Conservation (phyloP, 2,113 vertebrate genomes). For the Phrynosoma blainvillii region DNA sequence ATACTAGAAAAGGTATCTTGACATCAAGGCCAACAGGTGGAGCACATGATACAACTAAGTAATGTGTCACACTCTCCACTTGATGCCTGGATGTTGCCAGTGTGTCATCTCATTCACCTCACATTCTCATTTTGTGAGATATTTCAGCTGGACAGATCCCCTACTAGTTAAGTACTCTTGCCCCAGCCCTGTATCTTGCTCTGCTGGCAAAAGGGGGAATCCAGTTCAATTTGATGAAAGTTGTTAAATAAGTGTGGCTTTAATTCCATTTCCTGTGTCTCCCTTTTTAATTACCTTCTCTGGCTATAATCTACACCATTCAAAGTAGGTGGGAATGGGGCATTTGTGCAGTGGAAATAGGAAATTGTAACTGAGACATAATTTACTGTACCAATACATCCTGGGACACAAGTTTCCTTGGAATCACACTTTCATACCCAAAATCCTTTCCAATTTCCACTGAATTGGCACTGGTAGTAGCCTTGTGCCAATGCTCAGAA, state of each 20-base stretch:
- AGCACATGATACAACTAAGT: neutral
- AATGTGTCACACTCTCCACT: neutral
- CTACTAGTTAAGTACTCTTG: neutral
- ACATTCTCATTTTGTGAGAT: no score
- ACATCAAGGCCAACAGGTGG: neutral
- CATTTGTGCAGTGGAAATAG: neutral
- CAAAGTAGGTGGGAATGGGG: no score
- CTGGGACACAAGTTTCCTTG: neutral
- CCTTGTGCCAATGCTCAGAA: neutral
- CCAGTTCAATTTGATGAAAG: neutral
- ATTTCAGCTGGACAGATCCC: neutral
- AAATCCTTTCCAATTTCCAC: neutral
- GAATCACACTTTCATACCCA: neutral
- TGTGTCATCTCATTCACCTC: neutral
- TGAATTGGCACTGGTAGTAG: neutral
- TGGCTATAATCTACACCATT: no score
- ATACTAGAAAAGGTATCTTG: neutral
- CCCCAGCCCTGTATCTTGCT: neutral
- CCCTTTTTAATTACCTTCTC: no score
- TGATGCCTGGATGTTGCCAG: neutral
- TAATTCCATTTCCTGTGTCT: no score
- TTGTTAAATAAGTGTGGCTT: no score
- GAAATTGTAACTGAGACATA: neutral
- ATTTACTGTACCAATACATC: neutral
- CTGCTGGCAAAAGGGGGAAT: neutral